phyloP scores from a whole-genome alignment of 1,140 invertebrate genomes.

The Achatina immaculata region DNA sequence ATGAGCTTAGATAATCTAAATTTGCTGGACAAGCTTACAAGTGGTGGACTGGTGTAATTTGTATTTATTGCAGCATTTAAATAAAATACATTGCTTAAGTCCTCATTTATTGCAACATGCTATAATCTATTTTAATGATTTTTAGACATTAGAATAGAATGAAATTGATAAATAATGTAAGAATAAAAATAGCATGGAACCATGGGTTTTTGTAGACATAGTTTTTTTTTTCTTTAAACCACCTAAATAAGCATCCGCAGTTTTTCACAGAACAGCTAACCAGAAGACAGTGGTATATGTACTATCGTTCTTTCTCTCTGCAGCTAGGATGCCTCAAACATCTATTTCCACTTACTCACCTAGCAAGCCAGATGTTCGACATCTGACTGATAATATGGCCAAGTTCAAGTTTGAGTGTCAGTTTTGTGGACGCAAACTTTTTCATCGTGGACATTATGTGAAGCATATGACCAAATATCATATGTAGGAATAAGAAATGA shows the following conservation, averaged over 20 bases:
- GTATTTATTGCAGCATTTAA: no score
- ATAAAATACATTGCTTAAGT: no score
- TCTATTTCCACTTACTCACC: constrained; percentile 26
- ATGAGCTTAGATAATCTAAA: background rate
- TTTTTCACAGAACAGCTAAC: background rate
- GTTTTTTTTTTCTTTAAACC: background rate
- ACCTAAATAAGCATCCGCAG: background rate
- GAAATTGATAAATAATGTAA: no score
- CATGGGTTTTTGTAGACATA: background rate
- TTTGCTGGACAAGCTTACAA: no score
- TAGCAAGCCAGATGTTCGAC: constrained; percentile 13
- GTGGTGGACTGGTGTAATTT: no score
- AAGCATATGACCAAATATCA: constrained; percentile 29
- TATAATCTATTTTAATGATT: no score
- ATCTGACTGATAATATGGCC: constrained; percentile 26
- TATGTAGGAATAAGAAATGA: no score
- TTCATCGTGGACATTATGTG: constrained; percentile 32
- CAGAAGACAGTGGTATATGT: constrained; percentile 4
- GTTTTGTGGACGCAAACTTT: constrained; percentile 31
- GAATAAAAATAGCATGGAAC: background rate
- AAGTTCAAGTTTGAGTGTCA: constrained; percentile 37
- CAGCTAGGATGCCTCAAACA: background rate
- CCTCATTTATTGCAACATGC: no score
- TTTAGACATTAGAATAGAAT: no score
- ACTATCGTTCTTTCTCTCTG: constrained; percentile 34